Percentiles rank a stretch among this genome's conserved stretches.
phyloP scores from a whole-genome alignment of 1,140 invertebrate genomes.

The Bombus difficillimus region DNA sequence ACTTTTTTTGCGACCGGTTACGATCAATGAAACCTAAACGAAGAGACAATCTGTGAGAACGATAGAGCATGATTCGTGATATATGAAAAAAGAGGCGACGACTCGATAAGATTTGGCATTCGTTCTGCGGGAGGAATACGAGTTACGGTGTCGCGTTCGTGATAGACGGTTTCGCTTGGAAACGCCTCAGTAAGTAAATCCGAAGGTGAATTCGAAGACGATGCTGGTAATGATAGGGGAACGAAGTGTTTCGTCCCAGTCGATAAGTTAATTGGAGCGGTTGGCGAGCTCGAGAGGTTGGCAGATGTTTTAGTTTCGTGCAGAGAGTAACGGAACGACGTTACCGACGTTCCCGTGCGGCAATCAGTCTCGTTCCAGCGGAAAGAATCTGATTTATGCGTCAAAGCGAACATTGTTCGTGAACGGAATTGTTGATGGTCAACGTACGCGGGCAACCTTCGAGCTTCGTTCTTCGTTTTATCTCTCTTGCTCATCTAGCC shows the following conservation, averaged over 20 bases:
- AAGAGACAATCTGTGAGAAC: not conserved
- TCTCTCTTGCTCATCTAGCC: not conserved
- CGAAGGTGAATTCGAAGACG: not conserved
- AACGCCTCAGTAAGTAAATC: not conserved
- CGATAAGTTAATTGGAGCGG: constrained; percentile 16
- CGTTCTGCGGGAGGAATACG: not conserved
- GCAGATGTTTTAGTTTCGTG: not conserved
- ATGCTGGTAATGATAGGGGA: constrained; percentile 3
- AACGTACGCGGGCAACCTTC: not conserved
- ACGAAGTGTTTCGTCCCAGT: not conserved
- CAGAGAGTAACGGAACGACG: not conserved
- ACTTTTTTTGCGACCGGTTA: not conserved
- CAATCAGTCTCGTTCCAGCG: constrained; percentile 6
- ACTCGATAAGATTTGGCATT: not conserved
- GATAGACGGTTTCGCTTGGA: too few species aligned
- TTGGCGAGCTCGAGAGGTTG: constrained; percentile 8
- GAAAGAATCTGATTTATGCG: not conserved
- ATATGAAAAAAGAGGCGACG: not conserved
- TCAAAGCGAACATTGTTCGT: constrained; percentile 18
- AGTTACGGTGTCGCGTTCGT: not conserved
- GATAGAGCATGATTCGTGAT: not conserved
- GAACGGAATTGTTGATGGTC: not conserved
- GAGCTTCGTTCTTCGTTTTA: not conserved
- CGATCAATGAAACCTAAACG: not conserved
- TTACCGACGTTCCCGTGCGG: not conserved